Evolutionary conservation across 2,888 invertebrate genomes (phyloP), one percentile per base, ranked within the genome.

Genomic region (Synergus itoensis): DNA sequence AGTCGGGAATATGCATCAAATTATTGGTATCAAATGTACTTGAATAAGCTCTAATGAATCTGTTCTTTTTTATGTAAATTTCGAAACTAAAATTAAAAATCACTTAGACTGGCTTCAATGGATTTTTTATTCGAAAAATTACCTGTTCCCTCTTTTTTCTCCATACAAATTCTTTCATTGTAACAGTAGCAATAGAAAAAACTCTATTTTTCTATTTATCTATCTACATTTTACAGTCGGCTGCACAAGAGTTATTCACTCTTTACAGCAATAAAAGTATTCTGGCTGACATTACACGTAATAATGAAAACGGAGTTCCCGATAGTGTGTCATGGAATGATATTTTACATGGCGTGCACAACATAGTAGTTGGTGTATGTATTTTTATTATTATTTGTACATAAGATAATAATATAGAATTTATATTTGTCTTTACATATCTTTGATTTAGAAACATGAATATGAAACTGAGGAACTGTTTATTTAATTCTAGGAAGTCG

Each of bases 301-400:
- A 73, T 5, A 73, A 53, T 7, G 28, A n/a, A 36, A 73, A 73
- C 11, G 53, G 36, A 40, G 36, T 11, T 5, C 36, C 14, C 4
- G n/a, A 18, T n/a, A 18, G 9, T 5, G 48, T 53, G 43, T 84
- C 82, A 69, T 89, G 89, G 89, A 83, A 81, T 14, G 79, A 80
- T 9, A 85, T 89, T 41, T 77, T 88, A 9, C 60, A 76, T 48
- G 63, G 73, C 28, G 83, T 86, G 5, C 90, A 90, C 69, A 84
- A 86, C 16, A 16, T 90, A 21, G 41, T 89, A 60, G 57, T 85
- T 16, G 76, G 18, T 62, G 88, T 88, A 82, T 85, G 85, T 85
- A 78, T 11, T 48, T 75, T 75, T 60, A 77, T 75, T n/a, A n/a
- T 73, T 21, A 62, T 77, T 7, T 12, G 36, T 62, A 18, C 36